Base-by-base conservation (phyloP, 2,113 vertebrate species). In the Gobiocypris rarus region DNA sequence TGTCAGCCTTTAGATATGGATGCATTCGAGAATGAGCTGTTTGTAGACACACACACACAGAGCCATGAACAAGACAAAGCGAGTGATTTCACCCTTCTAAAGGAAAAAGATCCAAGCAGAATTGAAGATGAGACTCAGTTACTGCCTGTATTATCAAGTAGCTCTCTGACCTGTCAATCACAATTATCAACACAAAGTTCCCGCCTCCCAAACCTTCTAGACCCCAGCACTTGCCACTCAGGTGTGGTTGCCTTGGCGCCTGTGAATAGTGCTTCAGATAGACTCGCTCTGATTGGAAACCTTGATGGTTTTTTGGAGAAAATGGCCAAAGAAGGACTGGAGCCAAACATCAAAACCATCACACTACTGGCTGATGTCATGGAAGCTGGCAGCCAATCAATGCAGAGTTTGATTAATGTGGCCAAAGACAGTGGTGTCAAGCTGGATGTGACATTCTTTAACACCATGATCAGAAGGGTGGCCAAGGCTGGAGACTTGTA, bases 391-490 rank as follows among this genome's bases (percentile, higher is more conserved):
- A 90, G 88, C 31, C 75, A 88, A 0, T 93, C 94, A 0, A 94
- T 97, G 70, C 89, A 93, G 58, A 90, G 90, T 4, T 86, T 99
- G 83, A 88, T 99, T 81, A 83, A 84, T 0, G 34, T 91, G 0
- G 88, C 97, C 75, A 94, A 96, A 11, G 45, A 88, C 4, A 84
- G 94, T 82, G 85, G 88, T 2, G 84, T 98, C 43, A 95, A 95
- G 87, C 94, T 94, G 0, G 97, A 99, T 0, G 85, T 95, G 9
- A 92, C 93, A 0, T 99, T 99, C 89, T 98, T 97, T 83, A 99
- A 99, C 84, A 94, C 94, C 0, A 92, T 95, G 87, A 93, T 99
- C 70, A 95, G 93, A 83, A 96, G 94, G 87, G 93, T 93, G 45
- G 96, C 96, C 69, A 97, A 91, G 91, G 84, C 69, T 7, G 92